Base-by-base conservation (phyloP, 2,113 vertebrate species). In the Lagopus leucura region DNA sequence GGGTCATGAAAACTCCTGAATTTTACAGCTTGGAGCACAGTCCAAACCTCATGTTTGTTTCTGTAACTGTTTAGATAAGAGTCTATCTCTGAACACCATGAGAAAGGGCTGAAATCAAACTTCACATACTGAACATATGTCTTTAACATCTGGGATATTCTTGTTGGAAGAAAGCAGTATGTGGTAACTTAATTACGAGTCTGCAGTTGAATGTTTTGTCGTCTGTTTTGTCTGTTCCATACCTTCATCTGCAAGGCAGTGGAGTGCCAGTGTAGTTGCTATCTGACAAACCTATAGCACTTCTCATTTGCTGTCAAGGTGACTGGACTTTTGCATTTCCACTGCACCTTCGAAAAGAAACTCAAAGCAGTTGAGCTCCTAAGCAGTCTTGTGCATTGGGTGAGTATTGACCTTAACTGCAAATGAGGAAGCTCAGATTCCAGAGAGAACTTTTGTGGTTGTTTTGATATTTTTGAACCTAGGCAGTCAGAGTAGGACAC, bases 91-190 rank as follows among this genome's bases (percentile, higher is more conserved):
- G 42, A 86, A 38, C 27, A 16, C 10, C 14, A 28, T 6, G 17
- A 28, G 70, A 20, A 13, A 4, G 28, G 15, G 13, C 32, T 28
- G 24, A 25, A 22, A 22, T 9, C 13, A 75, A 38, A 19, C n/a
- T 3, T 7, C 14, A 19, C 1, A 0, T 48, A 14, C 3, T 32
- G 86, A 83, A 25, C 1, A 0, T 32, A 11, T 0, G 0, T 65
- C 61, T 82, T 36, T 63, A 64, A 27, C 22, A n/a, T 24, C n/a
- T 18, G n/a, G 66, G 36, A 30, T 47, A 42, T 43, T 61, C 75
- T 43, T 66, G 27, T 6, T 57, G 84, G 60, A 73, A 42, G n/a
- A 7, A 19, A 17, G 25, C 74, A 27, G 4, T 2, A 34, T 8
- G 50, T 21, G 69, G 21, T 27, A 28, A n/a, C 57, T 45, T 60